These are phyloP conservation scores for Phataginus tetradactyla DNA, from an alignment of 2,797 vertebrate species.

Conservation along the genomic window DNA sequence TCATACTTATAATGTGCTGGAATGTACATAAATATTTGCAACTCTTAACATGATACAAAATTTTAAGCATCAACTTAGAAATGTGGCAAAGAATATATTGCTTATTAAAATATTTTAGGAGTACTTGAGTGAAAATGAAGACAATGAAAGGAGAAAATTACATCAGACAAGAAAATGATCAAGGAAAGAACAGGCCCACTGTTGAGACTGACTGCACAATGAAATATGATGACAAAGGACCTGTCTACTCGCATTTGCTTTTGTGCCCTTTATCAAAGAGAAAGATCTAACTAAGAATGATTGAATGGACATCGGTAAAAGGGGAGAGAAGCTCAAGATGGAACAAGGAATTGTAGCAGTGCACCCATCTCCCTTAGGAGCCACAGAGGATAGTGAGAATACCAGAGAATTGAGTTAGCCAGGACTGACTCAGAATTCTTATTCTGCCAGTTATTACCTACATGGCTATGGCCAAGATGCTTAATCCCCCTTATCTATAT, in stretches of 20 bases:
- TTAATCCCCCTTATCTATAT: background rate
- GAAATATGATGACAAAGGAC: slow-evolving; percentile 41
- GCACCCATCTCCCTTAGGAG: background rate
- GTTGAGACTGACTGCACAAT: background rate
- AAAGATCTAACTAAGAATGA: slow-evolving; percentile 33
- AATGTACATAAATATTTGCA: background rate
- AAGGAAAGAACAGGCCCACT: background rate
- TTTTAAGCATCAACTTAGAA: slow-evolving; percentile 9
- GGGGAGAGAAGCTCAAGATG: background rate
- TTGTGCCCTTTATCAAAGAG: slow-evolving; percentile 37
- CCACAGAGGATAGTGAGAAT: background rate
- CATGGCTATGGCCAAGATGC: background rate
- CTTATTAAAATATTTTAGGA: slow-evolving; percentile 47
- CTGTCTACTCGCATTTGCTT: slow-evolving; percentile 42
- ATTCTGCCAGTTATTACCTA: background rate
- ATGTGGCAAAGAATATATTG: background rate
- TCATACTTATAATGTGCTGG: slow-evolving; percentile 8
- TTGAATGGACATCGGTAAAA: background rate
- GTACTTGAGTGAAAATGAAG: background rate
- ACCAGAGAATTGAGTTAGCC: background rate
- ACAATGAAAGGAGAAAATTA: slow-evolving; percentile 39
- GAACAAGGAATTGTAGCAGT: background rate
- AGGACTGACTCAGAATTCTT: background rate
- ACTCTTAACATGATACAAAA: background rate
- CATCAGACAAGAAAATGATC: slow-evolving; percentile 39